Percentiles rank a stretch among this genome's conserved stretches.
phyloP scores from a whole-genome alignment of 1,140 invertebrate species.

The Idris sp. region DNA sequence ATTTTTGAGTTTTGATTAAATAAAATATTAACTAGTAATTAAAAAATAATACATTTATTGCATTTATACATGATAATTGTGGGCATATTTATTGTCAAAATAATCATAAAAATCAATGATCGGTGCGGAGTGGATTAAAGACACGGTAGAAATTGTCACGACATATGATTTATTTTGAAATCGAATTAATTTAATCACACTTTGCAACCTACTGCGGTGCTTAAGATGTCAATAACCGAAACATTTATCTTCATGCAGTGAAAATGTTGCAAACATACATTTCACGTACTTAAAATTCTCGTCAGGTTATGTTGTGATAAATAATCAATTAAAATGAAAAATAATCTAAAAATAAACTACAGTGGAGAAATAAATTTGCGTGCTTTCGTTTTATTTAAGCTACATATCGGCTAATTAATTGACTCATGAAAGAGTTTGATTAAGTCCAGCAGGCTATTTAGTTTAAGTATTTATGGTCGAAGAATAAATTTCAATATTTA shows the following conservation, averaged over 20 bases:
- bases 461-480: background rate
- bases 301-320: constrained; percentile 20
- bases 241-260: constrained; percentile 40
- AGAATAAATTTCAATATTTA: too few species aligned
- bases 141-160: constrained; percentile 24
- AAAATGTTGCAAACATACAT: constrained; percentile 20
- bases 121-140: constrained; percentile 4
- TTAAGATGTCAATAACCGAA: constrained; percentile 49
- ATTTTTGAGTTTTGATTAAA: background rate
- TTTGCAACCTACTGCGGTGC: constrained; percentile 17
- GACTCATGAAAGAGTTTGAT: too few species aligned
- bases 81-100: constrained; percentile 7
- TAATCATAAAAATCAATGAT: constrained; percentile 6
- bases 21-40: too few species aligned
- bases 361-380: constrained; percentile 16
- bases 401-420: constrained; percentile 12
- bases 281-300: constrained; percentile 45
- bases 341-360: constrained; percentile 37
- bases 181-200: constrained; percentile 37
- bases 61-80: background rate
- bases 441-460: too few species aligned
- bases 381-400: constrained; percentile 2
- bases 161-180: constrained; percentile 22
- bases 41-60: background rate
- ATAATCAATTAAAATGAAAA: constrained; percentile 43